These are phyloP conservation scores for Yponomeuta sedellus DNA, from an alignment of 2,888 invertebrate genomes.

Conservation along the genomic window DNA sequence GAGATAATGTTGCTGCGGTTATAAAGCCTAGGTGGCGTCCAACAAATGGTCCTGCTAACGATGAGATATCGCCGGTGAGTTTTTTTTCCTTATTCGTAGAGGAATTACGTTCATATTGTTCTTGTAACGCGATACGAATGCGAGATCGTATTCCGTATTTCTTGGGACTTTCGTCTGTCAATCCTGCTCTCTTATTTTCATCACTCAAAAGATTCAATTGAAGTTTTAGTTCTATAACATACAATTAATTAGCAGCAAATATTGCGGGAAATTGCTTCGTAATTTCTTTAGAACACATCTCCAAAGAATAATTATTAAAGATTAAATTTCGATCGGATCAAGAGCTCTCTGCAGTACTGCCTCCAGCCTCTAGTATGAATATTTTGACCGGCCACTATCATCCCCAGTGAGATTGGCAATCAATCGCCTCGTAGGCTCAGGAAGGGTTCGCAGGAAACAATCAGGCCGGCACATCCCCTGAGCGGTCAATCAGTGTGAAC, in stretches of 20 bases:
- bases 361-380: background rate
- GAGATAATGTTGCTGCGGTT: constrained; percentile 64
- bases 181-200: background rate
- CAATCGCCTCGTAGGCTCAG: constrained; percentile 35
- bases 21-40: constrained; percentile 58
- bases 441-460: constrained; percentile 68
- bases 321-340: background rate
- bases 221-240: too few species aligned
- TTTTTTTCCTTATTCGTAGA: constrained; percentile 32
- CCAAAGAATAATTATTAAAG: too few species aligned
- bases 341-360: background rate
- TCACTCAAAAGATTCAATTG: background rate
- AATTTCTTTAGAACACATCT: too few species aligned
- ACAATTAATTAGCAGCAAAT: too few species aligned
- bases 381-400: background rate
- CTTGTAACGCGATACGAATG: constrained; percentile 36
- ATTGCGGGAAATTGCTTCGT: too few species aligned
- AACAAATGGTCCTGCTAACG: constrained; percentile 59
- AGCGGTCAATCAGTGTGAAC: constrained; percentile 65
- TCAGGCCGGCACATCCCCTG: constrained; percentile 58
- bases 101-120: constrained; percentile 54
- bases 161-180: background rate
- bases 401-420: constrained; percentile 44
- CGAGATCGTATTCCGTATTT: background rate
- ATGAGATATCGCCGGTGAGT: constrained; percentile 63